Percentiles rank a stretch among this genome's conserved stretches.
These are phyloP conservation scores for Agrochola lota DNA, from an alignment of 2,888 invertebrate genomes.

Conservation along the genomic window DNA sequence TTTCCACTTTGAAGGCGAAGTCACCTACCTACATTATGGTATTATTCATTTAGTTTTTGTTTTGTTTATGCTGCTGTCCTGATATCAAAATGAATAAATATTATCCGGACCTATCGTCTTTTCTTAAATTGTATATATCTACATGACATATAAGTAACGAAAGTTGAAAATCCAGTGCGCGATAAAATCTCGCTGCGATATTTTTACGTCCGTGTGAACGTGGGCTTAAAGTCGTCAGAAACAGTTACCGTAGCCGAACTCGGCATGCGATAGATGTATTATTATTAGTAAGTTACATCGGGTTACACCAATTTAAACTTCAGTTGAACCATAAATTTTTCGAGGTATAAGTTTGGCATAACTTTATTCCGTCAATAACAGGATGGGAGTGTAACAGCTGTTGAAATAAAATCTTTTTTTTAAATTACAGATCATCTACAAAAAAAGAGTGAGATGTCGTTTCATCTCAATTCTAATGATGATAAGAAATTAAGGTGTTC, in stretches of 20 bases:
- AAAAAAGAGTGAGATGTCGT: not conserved
- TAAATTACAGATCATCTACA: fast-evolving
- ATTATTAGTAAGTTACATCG: not conserved
- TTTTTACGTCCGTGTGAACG: too few species aligned
- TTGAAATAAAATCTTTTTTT: not conserved
- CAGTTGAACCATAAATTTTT: not conserved
- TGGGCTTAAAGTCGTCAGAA: too few species aligned
- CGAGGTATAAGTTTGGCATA: not conserved
- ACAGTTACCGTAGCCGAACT: too few species aligned
- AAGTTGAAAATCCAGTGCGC: too few species aligned
- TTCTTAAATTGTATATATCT: too few species aligned
- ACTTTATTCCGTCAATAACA: not conserved
- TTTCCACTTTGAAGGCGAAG: not conserved
- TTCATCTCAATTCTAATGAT: fast-evolving
- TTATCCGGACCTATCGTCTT: too few species aligned
- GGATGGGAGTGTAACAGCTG: not conserved
- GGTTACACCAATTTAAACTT: not conserved
- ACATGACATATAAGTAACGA: too few species aligned
- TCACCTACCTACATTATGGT: not conserved
- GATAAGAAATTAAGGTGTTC: fast-evolving
- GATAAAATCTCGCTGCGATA: too few species aligned
- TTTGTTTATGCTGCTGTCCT: too few species aligned
- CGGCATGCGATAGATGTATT: too few species aligned
- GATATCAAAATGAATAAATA: too few species aligned
- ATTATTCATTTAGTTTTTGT: too few species aligned